A percentile compares a stretch with the other conserved stretches of the same genome.
These are phyloP conservation scores for Potorous gilbertii DNA, from an alignment of 2,797 vertebrate genomes.

Conservation along the genomic window DNA sequence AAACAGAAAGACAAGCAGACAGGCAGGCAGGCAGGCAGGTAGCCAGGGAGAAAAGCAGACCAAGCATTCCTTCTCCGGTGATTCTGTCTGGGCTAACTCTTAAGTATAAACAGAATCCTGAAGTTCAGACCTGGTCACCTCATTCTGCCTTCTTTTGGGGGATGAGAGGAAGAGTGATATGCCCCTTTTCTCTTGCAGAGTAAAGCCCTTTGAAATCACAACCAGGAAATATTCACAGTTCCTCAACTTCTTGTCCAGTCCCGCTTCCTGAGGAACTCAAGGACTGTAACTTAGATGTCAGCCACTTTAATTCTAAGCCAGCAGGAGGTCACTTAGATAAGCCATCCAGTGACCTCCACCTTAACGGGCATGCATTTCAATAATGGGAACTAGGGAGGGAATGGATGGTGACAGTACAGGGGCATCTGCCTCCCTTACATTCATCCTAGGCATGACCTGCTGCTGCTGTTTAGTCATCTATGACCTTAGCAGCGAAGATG, in stretches of 20 bases:
- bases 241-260: background rate
- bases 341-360: background rate
- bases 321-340: background rate
- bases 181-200: background rate
- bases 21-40: background rate
- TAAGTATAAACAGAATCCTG: background rate
- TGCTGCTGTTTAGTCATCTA: background rate
- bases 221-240: background rate
- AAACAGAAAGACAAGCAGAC: background rate
- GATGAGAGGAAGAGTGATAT: background rate
- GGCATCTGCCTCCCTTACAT: background rate
- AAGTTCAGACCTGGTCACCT: background rate
- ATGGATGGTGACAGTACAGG: background rate
- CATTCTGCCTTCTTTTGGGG: background rate
- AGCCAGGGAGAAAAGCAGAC: background rate
- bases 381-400: background rate
- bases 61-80: background rate
- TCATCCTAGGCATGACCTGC: background rate
- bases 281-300: background rate
- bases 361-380: background rate
- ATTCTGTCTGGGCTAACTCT: background rate
- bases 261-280: background rate
- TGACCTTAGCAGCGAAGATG: background rate
- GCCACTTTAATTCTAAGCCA: background rate
- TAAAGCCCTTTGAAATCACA: background rate